A percentile compares a stretch with the other conserved stretches of the same genome.
Evolutionary conservation across 2,113 vertebrate genomes (phyloP).

Genomic region (Tiliqua scincoides): DNA sequence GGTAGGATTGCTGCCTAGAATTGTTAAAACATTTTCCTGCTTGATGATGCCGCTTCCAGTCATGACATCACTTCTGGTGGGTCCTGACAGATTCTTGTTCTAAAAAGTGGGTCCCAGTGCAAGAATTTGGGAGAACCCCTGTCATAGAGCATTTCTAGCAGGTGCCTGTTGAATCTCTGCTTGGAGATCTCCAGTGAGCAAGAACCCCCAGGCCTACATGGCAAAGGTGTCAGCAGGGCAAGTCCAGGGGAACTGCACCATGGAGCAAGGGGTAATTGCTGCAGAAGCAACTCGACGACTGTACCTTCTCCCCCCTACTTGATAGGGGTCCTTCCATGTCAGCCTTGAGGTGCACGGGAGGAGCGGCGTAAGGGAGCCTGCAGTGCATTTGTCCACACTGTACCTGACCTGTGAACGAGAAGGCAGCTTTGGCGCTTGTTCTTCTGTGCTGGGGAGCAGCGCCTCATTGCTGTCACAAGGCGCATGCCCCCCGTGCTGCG

Average conservation of each 20-base stretch:
- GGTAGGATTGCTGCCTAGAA: too few relatives aligned
- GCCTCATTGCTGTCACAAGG: too few relatives aligned
- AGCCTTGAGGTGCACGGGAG: slow-evolving; percentile 85
- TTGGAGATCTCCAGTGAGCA: background rate
- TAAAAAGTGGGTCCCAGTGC: too few relatives aligned
- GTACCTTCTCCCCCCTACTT: slow-evolving; percentile 85
- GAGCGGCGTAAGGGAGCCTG: slow-evolving; percentile 82
- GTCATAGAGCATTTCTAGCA: too few relatives aligned
- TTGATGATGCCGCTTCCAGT: too few relatives aligned
- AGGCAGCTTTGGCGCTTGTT: slow-evolving; percentile 60
- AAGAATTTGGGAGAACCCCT: too few relatives aligned
- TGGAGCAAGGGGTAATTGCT: background rate
- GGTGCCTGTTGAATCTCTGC: too few relatives aligned
- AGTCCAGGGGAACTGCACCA: background rate
- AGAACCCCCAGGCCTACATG: background rate
- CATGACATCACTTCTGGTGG: too few relatives aligned
- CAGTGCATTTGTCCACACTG: slow-evolving; percentile 86
- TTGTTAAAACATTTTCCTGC: too few relatives aligned
- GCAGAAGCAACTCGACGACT: slow-evolving; percentile 17
- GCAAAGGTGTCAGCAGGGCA: background rate
- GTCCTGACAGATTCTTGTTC: too few relatives aligned
- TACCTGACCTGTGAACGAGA: slow-evolving; percentile 83
- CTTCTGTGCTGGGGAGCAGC: background rate
- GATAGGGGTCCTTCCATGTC: slow-evolving; percentile 85
- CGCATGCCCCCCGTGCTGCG: background rate